Evolutionary conservation across 92 coral and sea anemone genomes (phyloP).

Genomic region (Paragorgia papillata): DNA sequence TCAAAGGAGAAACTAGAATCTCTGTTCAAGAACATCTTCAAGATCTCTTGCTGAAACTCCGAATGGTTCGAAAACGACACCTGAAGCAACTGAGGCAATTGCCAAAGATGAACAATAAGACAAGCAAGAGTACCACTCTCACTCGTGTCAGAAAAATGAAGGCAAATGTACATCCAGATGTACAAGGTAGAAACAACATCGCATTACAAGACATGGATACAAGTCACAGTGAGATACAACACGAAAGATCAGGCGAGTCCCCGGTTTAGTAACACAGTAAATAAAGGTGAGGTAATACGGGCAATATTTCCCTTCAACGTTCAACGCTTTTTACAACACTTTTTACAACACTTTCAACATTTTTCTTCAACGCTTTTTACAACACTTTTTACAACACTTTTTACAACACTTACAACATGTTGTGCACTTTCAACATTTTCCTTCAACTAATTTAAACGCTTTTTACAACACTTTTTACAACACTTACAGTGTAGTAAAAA

Average conservation of each 20-base stretch:
- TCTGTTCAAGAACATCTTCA: conserved; percentile 4
- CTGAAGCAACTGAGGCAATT: conserved; percentile 14
- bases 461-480: too few relatives aligned
- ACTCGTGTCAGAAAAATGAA: conserved; percentile 31
- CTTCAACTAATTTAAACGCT: too few relatives aligned
- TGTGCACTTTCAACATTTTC: too few relatives aligned
- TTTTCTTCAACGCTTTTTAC: too few relatives aligned
- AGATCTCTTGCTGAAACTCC: conserved; percentile 8
- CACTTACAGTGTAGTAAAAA: too few relatives aligned
- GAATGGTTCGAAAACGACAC: not conserved
- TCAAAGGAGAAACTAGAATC: not conserved
- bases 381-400: too few relatives aligned
- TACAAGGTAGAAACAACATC: conserved; percentile 2
- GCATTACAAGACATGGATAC: conserved; percentile 17
- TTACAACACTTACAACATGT: too few relatives aligned
- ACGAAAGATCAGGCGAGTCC: not conserved
- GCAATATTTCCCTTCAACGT: too few relatives aligned
- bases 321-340: too few relatives aligned
- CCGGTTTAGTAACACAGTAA: too few relatives aligned
- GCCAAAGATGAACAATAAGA: not conserved
- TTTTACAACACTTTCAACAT: too few relatives aligned
- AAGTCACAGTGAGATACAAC: not conserved
- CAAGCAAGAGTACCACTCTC: not conserved
- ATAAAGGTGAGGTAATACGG: too few relatives aligned
- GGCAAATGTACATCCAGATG: conserved; percentile 7